phyloP scores from a whole-genome alignment of 1,140 invertebrate genomes.

The Sarcophaga peregrina region DNA sequence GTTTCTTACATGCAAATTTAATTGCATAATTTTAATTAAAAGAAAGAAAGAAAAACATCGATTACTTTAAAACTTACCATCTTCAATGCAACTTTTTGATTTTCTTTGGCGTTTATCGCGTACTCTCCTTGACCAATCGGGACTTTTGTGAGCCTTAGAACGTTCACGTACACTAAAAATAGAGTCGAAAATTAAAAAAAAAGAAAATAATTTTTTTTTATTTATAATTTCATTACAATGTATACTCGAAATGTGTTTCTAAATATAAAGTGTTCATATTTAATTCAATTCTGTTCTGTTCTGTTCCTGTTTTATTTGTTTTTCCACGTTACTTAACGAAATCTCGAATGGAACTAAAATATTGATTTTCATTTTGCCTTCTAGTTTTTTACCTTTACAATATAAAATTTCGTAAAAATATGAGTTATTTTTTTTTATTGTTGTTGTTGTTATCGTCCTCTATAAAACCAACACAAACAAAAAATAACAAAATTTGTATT shows the following conservation, averaged over 20 bases:
- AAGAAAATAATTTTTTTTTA: neutral
- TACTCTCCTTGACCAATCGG: constrained; percentile 68
- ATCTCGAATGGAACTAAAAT: constrained; percentile 24
- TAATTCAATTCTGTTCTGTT: neutral
- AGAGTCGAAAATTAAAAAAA: neutral
- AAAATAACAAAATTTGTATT: neutral
- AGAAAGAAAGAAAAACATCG: neutral
- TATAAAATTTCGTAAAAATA: too few species aligned
- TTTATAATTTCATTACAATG: neutral
- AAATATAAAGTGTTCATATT: constrained; percentile 21
- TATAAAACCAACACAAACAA: neutral
- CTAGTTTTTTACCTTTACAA: neutral
- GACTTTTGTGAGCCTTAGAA: constrained; percentile 65
- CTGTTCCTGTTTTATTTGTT: neutral
- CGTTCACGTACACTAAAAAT: constrained; percentile 66
- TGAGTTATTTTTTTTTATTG: too few species aligned
- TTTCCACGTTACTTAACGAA: constrained; percentile 20
- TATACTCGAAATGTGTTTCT: constrained; percentile 35
- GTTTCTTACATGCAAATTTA: too few species aligned
- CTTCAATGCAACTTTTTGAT: constrained; percentile 62
- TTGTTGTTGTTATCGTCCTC: neutral
- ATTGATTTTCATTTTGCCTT: neutral
- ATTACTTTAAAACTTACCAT: constrained; percentile 48
- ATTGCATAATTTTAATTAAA: neutral
- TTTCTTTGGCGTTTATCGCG: constrained; percentile 67